phyloP scores from a whole-genome alignment of 2,888 invertebrate genomes.

The Dioctria linearis region DNA sequence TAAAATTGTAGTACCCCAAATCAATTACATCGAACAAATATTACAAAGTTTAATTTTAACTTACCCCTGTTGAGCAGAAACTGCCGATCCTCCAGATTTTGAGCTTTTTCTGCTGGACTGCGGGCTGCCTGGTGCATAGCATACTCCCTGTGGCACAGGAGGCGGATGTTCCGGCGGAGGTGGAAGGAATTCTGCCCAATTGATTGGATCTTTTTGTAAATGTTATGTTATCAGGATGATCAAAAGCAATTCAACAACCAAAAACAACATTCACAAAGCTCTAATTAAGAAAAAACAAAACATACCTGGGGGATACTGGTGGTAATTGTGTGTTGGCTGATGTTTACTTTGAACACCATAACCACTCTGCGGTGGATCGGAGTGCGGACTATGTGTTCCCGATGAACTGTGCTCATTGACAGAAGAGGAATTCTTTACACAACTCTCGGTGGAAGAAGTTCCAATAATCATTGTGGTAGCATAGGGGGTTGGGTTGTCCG shows the following conservation, averaged over 20 bases:
- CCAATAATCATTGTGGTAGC: conserved; percentile 81
- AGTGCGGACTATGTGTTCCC: conserved; percentile 71
- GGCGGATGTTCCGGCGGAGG: conserved; percentile 77
- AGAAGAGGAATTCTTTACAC: conserved; percentile 69
- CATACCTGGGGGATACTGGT: conserved; percentile 69
- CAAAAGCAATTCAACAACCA: conserved; percentile 49
- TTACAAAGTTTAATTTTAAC: conserved; percentile 48
- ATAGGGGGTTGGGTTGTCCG: conserved; percentile 80
- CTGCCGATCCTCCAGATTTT: conserved; percentile 70
- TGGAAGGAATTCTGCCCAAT: conserved; percentile 75
- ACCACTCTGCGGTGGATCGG: conserved; percentile 63
- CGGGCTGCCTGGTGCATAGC: conserved; percentile 69
- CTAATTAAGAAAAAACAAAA: conserved; percentile 39
- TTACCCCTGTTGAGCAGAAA: conserved; percentile 70
- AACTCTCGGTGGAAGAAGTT: conserved; percentile 69
- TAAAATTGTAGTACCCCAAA: too few relatives aligned
- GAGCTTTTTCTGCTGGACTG: conserved; percentile 70
- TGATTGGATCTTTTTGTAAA: conserved; percentile 69
- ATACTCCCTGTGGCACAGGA: conserved; percentile 70
- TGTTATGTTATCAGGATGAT: conserved; percentile 32
- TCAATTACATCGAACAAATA: too few relatives aligned
- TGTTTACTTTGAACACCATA: conserved; percentile 64
- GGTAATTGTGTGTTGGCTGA: conserved; percentile 64
- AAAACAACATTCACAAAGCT: conserved; percentile 42
- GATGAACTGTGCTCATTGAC: conserved; percentile 66